Conservation (phyloP, 2,888 invertebrate species). For the Drosophila falleni region DNA sequence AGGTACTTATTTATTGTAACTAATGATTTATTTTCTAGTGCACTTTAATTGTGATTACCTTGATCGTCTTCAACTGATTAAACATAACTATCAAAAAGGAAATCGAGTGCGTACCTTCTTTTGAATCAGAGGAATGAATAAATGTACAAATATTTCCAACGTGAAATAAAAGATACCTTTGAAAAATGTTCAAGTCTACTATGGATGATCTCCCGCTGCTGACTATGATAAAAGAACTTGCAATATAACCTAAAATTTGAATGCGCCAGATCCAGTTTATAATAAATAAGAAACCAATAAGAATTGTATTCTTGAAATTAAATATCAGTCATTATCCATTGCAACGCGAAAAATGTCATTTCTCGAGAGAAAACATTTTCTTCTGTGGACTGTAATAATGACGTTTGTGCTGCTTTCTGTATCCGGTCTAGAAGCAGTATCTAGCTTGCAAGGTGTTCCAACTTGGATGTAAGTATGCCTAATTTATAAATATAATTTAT, state of each 20-base stretch:
- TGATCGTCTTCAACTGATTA: constrained; percentile 16
- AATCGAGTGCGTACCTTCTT: neutral
- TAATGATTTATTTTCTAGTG: constrained; percentile 26
- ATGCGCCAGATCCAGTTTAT: constrained; percentile 17
- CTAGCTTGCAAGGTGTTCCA: constrained; percentile 84
- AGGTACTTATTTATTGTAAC: too few species aligned
- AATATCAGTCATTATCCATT: constrained; percentile 26
- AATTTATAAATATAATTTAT: constrained; percentile 2
- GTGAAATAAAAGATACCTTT: constrained; percentile 3
- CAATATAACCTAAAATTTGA: constrained; percentile 25
- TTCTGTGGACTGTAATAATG: constrained; percentile 83
- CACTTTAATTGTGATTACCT: constrained; percentile 22
- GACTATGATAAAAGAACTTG: constrained; percentile 19
- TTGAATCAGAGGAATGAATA: constrained; percentile 19
- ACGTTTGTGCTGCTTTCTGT: constrained; percentile 74
- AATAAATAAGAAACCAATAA: constrained; percentile 17
- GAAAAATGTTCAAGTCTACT: constrained; percentile 36
- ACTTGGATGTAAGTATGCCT: constrained; percentile 85
- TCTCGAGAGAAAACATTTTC: constrained; percentile 83
- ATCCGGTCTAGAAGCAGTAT: constrained; percentile 72
- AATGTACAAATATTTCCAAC: constrained; percentile 6
- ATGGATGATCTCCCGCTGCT: constrained; percentile 26
- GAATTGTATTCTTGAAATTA: constrained; percentile 22
- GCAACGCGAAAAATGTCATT: constrained; percentile 80
- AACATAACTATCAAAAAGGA: constrained; percentile 2